Evolutionary conservation across 1,140 invertebrate species (phyloP), one percentile per base, ranked within the genome.

Genomic region (Gerris buenoi): DNA sequence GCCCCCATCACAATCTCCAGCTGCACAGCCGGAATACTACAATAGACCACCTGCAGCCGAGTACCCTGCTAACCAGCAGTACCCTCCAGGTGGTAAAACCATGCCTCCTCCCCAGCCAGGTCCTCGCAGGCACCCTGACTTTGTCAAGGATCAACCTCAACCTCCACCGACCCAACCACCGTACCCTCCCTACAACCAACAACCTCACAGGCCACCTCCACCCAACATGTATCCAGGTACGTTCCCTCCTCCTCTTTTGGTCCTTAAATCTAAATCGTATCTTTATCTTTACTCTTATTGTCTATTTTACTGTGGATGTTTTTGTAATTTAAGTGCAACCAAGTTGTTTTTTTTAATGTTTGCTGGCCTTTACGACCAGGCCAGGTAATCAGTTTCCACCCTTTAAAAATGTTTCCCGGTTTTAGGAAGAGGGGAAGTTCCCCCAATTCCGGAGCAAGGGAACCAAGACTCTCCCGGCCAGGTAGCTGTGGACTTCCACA

Each of bases 121-220:
- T 73, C 88, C 89, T 26, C 82, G 89, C 64, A 79, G 90, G 72
- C 90, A 91, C 80, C 90, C 89, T 59, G 89, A 91, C 78, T 92
- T 92, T 81, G 84, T 87, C 72, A 89, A 89, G 81, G 88, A 91
- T 75, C 83, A 85, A 70, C 74, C 78, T n/a, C 67, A 72, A 33
- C 66, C 33, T 46, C 33, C 33, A 10, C 33, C 33, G 5, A 18
- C 5, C 18, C 5, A 5, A 5, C 5, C 70, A 46, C 71, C 72
- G 28, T 70, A 70, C 28, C 71, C 70, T 28, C 79, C 80, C 26
- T 60, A 15, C 22, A 46, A 46, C 33, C 33, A 46, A 46, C 33
- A 46, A 46, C 33, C 33, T 46, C 33, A 46, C 33, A 46, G 33
- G 58, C 58, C 81, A 73, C 77, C 84, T 72, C 69, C 65, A 66